These are phyloP conservation scores for Noctua janthina DNA, from an alignment of 2,888 invertebrate genomes.

Conservation along the genomic window DNA sequence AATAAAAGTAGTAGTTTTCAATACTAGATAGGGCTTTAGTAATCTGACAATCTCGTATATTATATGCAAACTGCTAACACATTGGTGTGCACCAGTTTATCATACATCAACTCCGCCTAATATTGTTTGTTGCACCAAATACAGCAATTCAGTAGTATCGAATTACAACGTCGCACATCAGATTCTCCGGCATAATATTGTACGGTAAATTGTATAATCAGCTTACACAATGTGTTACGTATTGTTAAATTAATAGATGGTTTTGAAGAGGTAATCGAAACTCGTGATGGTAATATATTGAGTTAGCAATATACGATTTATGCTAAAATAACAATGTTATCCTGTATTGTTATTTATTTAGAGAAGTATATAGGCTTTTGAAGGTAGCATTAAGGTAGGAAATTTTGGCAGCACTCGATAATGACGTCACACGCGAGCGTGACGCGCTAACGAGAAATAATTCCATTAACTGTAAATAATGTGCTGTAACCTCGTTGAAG, in stretches of 20 bases:
- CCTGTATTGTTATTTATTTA: not conserved
- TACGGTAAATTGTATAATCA: not conserved
- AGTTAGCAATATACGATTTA: not conserved
- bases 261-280: not conserved
- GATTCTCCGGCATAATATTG: not conserved
- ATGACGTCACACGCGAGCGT: conserved; percentile 15
- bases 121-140: not conserved
- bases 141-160: conserved; percentile 11
- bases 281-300: not conserved
- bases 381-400: too few relatives aligned
- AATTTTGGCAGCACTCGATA: conserved; percentile 1
- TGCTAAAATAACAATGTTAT: not conserved
- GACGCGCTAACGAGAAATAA: conserved; percentile 16
- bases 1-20: not conserved
- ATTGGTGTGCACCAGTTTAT: not conserved
- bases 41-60: not conserved
- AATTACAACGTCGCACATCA: not conserved
- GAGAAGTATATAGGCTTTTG: not conserved
- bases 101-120: not conserved
- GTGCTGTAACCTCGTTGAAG: not conserved
- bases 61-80: not conserved
- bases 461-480: not conserved
- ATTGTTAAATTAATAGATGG: not conserved
- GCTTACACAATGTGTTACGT: not conserved
- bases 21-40: not conserved